Conservation (phyloP, 2,113 vertebrate species). For the Labeo rohita region DNA sequence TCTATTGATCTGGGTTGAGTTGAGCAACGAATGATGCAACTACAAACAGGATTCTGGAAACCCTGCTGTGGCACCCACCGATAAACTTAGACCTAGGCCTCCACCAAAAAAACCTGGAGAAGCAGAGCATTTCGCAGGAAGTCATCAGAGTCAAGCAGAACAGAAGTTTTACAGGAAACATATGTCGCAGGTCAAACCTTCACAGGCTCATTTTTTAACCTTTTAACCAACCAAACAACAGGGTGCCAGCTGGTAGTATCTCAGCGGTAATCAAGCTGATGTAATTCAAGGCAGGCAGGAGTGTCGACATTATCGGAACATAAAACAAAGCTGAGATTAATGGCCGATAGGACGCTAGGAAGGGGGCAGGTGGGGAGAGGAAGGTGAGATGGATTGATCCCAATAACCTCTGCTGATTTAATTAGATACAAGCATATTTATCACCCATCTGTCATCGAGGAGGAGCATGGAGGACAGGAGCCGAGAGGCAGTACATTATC, state of each 20-base stretch:
- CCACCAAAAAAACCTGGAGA: neutral
- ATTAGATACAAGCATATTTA: slow-evolving; percentile 46
- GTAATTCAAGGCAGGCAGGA: slow-evolving; percentile 22
- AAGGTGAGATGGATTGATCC: slow-evolving; percentile 36
- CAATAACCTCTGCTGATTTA: slow-evolving; percentile 43
- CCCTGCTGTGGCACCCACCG: neutral
- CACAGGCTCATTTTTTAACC: slow-evolving; percentile 2
- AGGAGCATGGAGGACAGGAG: neutral
- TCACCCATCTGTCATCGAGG: slow-evolving; percentile 31
- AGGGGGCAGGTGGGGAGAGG: neutral
- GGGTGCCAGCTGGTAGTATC: slow-evolving; percentile 2
- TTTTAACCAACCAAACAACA: slow-evolving; percentile 18
- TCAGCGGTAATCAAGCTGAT: slow-evolving; percentile 18
- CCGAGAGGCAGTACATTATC: neutral
- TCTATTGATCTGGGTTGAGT: slow-evolving; percentile 9
- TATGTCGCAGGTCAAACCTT: slow-evolving; percentile 14
- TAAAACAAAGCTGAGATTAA: slow-evolving; percentile 37
- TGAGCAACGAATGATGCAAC: neutral
- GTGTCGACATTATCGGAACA: neutral
- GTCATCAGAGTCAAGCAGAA: neutral
- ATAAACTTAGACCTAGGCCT: neutral
- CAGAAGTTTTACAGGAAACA: slow-evolving; percentile 5
- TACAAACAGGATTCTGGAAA: neutral
- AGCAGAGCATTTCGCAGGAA: neutral
- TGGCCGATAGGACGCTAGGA: slow-evolving; percentile 12